A percentile compares a stretch with the other conserved stretches of the same genome.
These are phyloP conservation scores for Mustela lutreola DNA, from an alignment of 2,113 vertebrate genomes.

Conservation along the genomic window DNA sequence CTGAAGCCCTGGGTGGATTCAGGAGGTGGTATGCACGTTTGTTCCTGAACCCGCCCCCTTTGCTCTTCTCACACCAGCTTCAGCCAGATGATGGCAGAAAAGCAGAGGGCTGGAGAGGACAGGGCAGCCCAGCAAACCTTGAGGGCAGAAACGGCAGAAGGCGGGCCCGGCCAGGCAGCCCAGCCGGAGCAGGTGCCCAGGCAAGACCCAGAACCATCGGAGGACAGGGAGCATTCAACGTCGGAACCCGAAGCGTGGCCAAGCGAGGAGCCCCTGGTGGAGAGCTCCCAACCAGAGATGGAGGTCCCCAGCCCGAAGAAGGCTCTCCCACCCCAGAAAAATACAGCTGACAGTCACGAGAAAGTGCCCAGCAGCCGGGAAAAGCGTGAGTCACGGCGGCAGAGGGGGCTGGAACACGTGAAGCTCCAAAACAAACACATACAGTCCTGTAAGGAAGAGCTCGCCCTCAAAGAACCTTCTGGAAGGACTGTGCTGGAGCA, in stretches of 20 bases:
- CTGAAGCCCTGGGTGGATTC: neutral
- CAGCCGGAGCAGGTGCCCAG: neutral
- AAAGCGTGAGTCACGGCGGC: conserved; percentile 94
- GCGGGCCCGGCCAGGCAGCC: rapidly evolving
- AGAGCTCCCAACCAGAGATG: neutral
- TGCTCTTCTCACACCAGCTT: conserved; percentile 78
- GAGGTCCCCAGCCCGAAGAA: conserved; percentile 38
- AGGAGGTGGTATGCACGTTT: rapidly evolving
- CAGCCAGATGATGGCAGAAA: conserved; percentile 83
- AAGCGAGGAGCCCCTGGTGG: rapidly evolving
- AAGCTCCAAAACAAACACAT: conserved; percentile 92
- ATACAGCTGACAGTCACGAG: conserved; percentile 6
- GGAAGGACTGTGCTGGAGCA: neutral
- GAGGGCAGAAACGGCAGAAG: neutral
- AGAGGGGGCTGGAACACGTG: conserved; percentile 95
- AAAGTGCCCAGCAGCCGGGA: conserved; percentile 89
- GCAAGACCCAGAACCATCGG: neutral
- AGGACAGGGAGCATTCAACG: rapidly evolving
- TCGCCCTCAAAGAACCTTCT: conserved; percentile 44
- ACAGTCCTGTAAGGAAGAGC: conserved; percentile 71
- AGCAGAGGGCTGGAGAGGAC: conserved; percentile 85
- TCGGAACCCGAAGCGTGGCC: neutral
- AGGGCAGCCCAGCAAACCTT: conserved; percentile 78
- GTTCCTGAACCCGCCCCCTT: neutral
- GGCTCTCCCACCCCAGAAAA: conserved; percentile 33